Evolutionary conservation across 2,888 invertebrate genomes (phyloP).

Genomic region (Odontomyia ornata): DNA sequence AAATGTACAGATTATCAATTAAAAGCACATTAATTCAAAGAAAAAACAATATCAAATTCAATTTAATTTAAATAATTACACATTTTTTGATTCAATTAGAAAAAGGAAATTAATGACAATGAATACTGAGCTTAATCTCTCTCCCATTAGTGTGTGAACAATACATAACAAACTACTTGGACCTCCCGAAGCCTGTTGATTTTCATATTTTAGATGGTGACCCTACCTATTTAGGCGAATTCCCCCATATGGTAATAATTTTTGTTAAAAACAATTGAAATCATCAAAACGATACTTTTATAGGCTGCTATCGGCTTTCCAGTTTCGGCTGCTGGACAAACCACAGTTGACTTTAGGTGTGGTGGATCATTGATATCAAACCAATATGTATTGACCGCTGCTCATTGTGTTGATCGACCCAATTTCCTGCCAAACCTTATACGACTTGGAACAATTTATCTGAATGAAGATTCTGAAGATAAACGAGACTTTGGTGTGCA

Average conservation of each 20-base stretch:
- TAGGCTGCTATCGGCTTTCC: slow-evolving; percentile 55
- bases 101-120: no score
- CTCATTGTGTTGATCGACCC: slow-evolving; percentile 57
- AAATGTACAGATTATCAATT: no score
- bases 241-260: slow-evolving; percentile 58
- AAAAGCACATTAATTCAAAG: no score
- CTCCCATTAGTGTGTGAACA: not conserved
- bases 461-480: slow-evolving; percentile 43
- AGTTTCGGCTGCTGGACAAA: slow-evolving; percentile 49
- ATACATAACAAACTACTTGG: not conserved
- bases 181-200: slow-evolving; percentile 20
- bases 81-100: no score
- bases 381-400: slow-evolving; percentile 58
- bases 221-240: slow-evolving; percentile 55
- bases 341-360: slow-evolving; percentile 53
- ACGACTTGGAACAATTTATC: slow-evolving; percentile 54
- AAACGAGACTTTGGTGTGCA: slow-evolving; percentile 52
- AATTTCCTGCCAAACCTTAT: slow-evolving; percentile 54
- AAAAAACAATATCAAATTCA: no score
- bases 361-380: slow-evolving; percentile 58
- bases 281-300: not conserved
- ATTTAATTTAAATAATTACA: no score
- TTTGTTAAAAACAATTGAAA: not conserved
- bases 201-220: slow-evolving; percentile 58
- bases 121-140: no score